phyloP scores from a whole-genome alignment of 2,113 vertebrate species.

The Poicephalus gulielmi region DNA sequence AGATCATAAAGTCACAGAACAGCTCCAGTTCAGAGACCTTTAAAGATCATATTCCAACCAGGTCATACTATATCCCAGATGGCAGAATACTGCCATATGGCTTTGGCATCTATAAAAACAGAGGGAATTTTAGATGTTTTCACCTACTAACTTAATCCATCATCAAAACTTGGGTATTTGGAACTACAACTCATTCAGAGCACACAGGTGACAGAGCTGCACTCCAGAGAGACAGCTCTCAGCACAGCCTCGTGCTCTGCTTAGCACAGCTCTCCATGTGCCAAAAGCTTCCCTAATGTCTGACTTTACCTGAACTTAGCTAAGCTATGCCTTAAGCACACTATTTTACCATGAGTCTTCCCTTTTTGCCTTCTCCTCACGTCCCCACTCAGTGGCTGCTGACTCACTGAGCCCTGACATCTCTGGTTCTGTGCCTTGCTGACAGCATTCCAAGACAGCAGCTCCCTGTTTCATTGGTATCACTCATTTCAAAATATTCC shows the following conservation, averaged over 20 bases:
- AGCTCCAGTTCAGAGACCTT: not conserved
- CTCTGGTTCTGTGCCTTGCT: not conserved
- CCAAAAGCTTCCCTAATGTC: not conserved
- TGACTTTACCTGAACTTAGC: not conserved
- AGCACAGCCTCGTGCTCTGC: not conserved
- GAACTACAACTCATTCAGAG: not conserved
- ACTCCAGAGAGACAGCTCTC: not conserved
- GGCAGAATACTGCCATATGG: not conserved
- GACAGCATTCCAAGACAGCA: not conserved
- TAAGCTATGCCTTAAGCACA: not conserved
- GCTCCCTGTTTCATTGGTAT: not conserved
- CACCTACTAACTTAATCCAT: not conserved
- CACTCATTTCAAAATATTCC: not conserved
- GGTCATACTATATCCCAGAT: not conserved
- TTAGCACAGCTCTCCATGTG: not conserved
- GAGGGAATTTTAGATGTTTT: not conserved
- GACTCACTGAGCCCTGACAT: not conserved
- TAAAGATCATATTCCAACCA: not conserved
- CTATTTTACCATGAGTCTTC: not conserved
- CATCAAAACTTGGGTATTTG: not conserved
- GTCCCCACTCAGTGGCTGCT: not conserved
- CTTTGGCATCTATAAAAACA: not conserved
- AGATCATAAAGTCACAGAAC: not conserved
- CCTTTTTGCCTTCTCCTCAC: not conserved
- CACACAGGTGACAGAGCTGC: fast-evolving